Evolutionary conservation across 1,140 invertebrate species (phyloP).

Genomic region (Drosophila dunni): DNA sequence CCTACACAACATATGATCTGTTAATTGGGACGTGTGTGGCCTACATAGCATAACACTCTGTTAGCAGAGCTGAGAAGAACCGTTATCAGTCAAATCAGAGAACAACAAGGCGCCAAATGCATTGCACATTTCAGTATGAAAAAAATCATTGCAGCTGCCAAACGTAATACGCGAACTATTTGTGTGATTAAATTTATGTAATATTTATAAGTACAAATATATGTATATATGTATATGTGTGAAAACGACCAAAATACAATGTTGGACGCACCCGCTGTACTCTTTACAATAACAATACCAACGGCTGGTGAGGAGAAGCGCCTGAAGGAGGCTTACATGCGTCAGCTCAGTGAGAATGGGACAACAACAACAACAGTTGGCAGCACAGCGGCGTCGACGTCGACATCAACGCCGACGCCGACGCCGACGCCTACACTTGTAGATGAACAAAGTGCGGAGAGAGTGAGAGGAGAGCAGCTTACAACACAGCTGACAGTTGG

Average conservation of each 20-base stretch:
- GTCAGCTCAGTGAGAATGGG: constrained; percentile 15
- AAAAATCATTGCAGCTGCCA: constrained; percentile 57
- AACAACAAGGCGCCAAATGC: constrained; percentile 18
- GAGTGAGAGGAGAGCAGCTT: no score
- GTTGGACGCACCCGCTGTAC: constrained; percentile 69
- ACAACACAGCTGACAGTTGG: constrained; percentile 41
- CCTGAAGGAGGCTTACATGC: constrained; percentile 48
- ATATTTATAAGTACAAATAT: not conserved
- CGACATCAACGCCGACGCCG: not conserved
- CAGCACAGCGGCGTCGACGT: not conserved
- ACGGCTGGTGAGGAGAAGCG: constrained; percentile 73
- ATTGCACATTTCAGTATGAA: constrained; percentile 55
- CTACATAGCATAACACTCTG: not conserved
- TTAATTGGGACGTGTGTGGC: not conserved
- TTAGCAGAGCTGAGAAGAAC: constrained; percentile 34
- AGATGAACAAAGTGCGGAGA: not conserved
- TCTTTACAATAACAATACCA: constrained; percentile 84
- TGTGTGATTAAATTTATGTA: constrained; percentile 21
- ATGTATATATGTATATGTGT: constrained; percentile 21
- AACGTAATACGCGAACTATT: constrained; percentile 3
- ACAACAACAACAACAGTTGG: not conserved
- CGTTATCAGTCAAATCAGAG: constrained; percentile 42
- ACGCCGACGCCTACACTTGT: not conserved
- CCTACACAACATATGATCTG: not conserved
- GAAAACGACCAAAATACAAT: constrained; percentile 36